Percentiles rank a stretch among this genome's conserved stretches.
Conservation (phyloP, 2,797 vertebrate genomes). For the Syndactyla subalaris region DNA sequence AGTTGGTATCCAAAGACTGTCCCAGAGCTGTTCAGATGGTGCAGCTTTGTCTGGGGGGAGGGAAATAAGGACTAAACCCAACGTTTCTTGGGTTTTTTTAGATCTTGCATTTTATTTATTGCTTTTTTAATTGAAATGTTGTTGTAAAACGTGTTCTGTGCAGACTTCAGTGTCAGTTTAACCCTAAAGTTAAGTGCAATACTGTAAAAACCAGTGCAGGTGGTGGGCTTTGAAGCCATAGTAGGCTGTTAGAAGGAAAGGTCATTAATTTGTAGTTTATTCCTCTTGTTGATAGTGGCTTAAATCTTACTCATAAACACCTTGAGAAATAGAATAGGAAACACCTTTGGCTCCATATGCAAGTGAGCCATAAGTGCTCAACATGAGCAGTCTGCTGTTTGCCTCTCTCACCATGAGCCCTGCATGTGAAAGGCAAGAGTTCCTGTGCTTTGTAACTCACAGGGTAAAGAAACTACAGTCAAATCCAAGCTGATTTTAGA, state of each 20-base stretch:
- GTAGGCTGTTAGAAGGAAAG: background rate
- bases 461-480: background rate
- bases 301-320: background rate
- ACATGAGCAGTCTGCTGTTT: background rate
- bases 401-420: background rate
- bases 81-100: background rate
- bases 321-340: background rate
- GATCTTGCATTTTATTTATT: slow-evolving; percentile 4
- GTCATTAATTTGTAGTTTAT: background rate
- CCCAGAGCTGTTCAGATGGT: background rate
- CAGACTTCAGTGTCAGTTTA: background rate
- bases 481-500: background rate
- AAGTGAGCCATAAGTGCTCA: background rate
- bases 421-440: background rate
- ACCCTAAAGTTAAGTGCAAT: slow-evolving; percentile 32
- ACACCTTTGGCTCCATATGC: background rate
- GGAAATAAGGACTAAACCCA: background rate
- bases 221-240: background rate
- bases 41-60: background rate
- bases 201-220: background rate
- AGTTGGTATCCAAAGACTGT: background rate
- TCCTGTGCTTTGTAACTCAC: background rate
- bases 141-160: background rate
- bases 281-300: background rate
- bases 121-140: background rate